Base-by-base conservation (phyloP, 2,113 vertebrate genomes). In the Melanerpes aurifrons region DNA sequence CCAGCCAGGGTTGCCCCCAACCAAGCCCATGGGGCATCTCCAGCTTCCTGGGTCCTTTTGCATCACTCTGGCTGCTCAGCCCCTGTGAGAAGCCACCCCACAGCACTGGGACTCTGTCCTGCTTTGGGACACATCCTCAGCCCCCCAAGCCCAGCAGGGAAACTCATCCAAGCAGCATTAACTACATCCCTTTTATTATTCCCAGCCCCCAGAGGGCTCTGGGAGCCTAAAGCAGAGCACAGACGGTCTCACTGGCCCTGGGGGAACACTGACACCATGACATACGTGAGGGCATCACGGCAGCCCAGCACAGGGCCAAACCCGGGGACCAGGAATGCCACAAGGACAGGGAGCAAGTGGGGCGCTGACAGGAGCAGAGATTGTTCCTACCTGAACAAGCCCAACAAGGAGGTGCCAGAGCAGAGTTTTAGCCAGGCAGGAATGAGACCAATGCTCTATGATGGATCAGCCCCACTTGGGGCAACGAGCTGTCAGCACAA, bases 281-380 rank as follows among this genome's bases (percentile, higher is more conserved):
- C 72, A 54, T 3, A 19, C 0, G 0, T 73, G n/a, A 70, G 74
- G 53, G 74, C 64, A 70, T 31, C 53, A 37, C 57, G 0, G 0
- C 61, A 43, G 58, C 43, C 62, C 0, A 0, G 48, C 68, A 82
- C 0, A 0, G 56, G 18, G 57, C 53, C 62, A 76, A 31, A 53
- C 6, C 9, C 0, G 0, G 35, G 28, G 31, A 75, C 5, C 1
- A 9, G n/a, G 47, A 37, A 72, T 53, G 22, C 15, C 8, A 87
- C 1, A 3, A 12, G 21, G 12, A 80, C 56, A 68, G 64, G 0
- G 0, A 75, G 54, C 53, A 54, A 66, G 25, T 10, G 4, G 32
- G 25, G 31, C 58, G 82, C 13, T 4, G 25, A 61, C 43, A 61
- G 19, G 45, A 17, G 21, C 25, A 58, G 9, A 72, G n/a, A 9